A percentile compares a stretch with the other conserved stretches of the same genome.
Evolutionary conservation across 2,888 invertebrate species (phyloP).

Genomic region (Pyrgus malvae): DNA sequence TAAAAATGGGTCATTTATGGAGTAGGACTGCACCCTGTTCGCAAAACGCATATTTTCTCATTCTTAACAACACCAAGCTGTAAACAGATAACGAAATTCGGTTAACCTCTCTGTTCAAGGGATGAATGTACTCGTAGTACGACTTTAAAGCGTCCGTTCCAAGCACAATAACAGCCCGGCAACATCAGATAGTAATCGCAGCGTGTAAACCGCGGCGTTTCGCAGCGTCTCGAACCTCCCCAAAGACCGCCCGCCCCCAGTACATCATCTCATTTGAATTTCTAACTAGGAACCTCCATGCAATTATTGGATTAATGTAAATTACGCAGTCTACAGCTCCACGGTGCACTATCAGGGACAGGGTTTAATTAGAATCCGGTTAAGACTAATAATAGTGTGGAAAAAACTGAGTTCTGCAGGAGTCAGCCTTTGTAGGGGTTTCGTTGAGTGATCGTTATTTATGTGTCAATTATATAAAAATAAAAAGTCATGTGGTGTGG

Average conservation of each 20-base stretch:
- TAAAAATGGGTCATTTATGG: too few species aligned
- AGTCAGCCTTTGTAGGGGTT: too few species aligned
- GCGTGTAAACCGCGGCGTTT: constrained; percentile 56
- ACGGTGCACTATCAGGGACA: constrained; percentile 81
- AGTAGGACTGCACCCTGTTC: too few species aligned
- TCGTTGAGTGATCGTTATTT: too few species aligned
- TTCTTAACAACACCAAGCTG: too few species aligned
- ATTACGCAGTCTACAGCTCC: constrained; percentile 89
- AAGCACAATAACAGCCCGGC: constrained; percentile 38
- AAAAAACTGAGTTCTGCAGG: too few species aligned
- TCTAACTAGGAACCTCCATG: constrained; percentile 96
- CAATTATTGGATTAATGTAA: constrained; percentile 97
- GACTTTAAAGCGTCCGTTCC: constrained; percentile 19
- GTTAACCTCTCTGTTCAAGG: too few species aligned
- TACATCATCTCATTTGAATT: constrained; percentile 94
- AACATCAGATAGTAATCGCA: constrained; percentile 50
- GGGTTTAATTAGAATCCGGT: constrained; percentile 80
- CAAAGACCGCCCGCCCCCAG: constrained; percentile 65
- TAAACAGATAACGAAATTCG: too few species aligned
- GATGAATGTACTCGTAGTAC: too few species aligned
- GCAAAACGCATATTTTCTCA: too few species aligned
- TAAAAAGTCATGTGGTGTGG: too few species aligned
- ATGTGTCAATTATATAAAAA: too few species aligned
- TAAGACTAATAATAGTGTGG: constrained; percentile 71
- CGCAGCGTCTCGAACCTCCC: constrained; percentile 58